Evolutionary conservation across 2,113 vertebrate genomes (phyloP), one percentile per base, ranked within the genome.

Genomic region (Microcebus griseorufus): DNA sequence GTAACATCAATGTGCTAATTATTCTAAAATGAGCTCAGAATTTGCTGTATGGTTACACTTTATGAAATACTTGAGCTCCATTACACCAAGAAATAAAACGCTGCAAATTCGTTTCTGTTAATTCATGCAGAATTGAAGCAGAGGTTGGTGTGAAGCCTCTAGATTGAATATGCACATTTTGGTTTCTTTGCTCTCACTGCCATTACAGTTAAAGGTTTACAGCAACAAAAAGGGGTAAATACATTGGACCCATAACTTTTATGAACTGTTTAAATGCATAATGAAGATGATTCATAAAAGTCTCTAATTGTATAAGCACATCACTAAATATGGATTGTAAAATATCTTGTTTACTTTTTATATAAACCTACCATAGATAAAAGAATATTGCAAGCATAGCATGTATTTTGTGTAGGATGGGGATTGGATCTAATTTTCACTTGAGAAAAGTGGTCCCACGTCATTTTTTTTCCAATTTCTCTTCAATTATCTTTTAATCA

Each of bases 51-150:
- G 95, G 93, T 97, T 98, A 96, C 58, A 42, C 96, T 93, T 98
- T 99, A 98, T 98, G 97, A 98, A 98, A 98, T 96, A 95, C 97
- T 98, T 98, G 96, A 98, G 97, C 93, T 96, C 96, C 94, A 97
- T 97, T 98, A 97, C 84, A 97, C 90, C 37, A 95, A 93, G 96
- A 97, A 98, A 97, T 98, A 98, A 98, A 98, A 91, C 42, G 93
- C 14, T 51, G 97, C 95, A 97, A 98, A 98, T 98, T 98, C 72
- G 96, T 98, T 98, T 98, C 94, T 95, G 97, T 97, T 98, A 97
- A 98, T 98, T 98, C 94, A 96, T 97, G 96, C 88, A 94, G 97
- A 98, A 98, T 97, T 97, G 98, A 98, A 98, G 55, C 90, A 96
- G 79, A 93, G 75, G 82, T 81, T 96, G 37, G 48, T 69, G 86